phyloP scores from a whole-genome alignment of 2,888 invertebrate species.

The Temnothorax unifasciatus region DNA sequence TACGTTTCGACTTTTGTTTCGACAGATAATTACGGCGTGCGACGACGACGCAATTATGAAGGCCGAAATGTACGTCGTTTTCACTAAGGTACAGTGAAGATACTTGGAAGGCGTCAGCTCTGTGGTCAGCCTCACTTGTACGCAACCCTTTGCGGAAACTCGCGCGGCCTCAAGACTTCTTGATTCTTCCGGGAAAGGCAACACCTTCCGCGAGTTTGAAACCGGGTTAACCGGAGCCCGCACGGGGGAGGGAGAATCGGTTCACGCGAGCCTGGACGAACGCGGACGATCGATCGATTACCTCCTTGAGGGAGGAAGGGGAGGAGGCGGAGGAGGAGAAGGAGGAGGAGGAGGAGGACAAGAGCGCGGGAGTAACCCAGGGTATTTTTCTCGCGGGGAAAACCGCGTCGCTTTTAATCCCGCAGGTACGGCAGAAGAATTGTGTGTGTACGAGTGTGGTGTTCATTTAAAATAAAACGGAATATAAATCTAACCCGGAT shows the following conservation, averaged over 20 bases:
- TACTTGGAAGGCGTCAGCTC: background rate
- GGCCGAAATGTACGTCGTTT: conserved; percentile 78
- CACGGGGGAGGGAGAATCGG: conserved; percentile 11
- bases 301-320: conserved; percentile 58
- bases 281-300: conserved; percentile 62
- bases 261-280: conserved; percentile 39
- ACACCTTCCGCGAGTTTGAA: conserved; percentile 26
- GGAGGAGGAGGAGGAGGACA: conserved; percentile 7
- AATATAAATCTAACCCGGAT: background rate
- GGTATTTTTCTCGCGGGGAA: conserved; percentile 33
- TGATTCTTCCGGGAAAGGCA: background rate
- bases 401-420: conserved; percentile 20
- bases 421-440: conserved; percentile 18
- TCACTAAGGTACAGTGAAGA: conserved; percentile 77
- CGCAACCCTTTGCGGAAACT: conserved; percentile 17
- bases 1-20: conserved; percentile 13
- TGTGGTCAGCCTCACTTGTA: background rate
- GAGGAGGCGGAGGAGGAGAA: conserved; percentile 49
- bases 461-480: conserved; percentile 1
- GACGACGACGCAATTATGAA: conserved; percentile 72
- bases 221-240: conserved; percentile 32
- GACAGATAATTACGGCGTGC: conserved; percentile 53
- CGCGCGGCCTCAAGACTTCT: conserved; percentile 11
- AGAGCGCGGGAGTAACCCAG: conserved; percentile 33
- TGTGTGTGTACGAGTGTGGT: background rate